phyloP scores from a whole-genome alignment of 92 coral and sea anemone genomes.

The Umimayanthus chanpuru region DNA sequence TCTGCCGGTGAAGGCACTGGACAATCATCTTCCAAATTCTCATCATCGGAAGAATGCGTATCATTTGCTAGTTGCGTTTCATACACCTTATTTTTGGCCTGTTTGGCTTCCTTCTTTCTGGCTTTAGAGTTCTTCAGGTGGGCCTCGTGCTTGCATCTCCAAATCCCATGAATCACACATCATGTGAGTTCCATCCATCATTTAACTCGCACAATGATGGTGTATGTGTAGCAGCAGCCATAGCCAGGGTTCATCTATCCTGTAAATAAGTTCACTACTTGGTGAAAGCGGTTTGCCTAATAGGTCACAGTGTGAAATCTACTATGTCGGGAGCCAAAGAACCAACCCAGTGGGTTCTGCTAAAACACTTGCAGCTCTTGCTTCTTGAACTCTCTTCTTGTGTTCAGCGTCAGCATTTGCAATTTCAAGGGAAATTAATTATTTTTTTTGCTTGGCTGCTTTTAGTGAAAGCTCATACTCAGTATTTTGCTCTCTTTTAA shows the following conservation, averaged over 20 bases:
- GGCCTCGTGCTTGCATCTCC: no score
- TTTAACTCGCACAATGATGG: no score
- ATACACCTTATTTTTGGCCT: constrained; percentile 25
- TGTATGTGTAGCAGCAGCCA: no score
- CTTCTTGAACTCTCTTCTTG: constrained; percentile 35
- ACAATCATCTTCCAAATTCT: constrained; percentile 1
- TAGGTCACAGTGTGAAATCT: constrained; percentile 46
- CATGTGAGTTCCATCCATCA: no score
- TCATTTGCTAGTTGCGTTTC: constrained; percentile 22
- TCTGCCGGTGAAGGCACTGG: constrained; percentile 27
- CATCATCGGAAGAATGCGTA: constrained; percentile 30
- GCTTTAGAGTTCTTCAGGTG: no score
- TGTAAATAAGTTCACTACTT: constrained; percentile 44
- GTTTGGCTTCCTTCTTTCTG: constrained; percentile 6
- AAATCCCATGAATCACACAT: no score
- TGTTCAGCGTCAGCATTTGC: constrained; percentile 42
- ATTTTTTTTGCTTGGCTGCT: constrained; percentile 45
- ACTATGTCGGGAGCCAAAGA: neutral
- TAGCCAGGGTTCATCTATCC: neutral
- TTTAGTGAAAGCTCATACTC: constrained; percentile 48
- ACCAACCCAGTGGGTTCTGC: constrained; percentile 48
- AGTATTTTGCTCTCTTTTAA: constrained; percentile 20
- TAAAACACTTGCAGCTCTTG: constrained; percentile 40
- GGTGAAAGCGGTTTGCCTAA: constrained; percentile 50
- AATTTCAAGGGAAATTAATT: constrained; percentile 40